Evolutionary conservation across 2,113 vertebrate species (phyloP).

Genomic region (Bubalus kerabau): DNA sequence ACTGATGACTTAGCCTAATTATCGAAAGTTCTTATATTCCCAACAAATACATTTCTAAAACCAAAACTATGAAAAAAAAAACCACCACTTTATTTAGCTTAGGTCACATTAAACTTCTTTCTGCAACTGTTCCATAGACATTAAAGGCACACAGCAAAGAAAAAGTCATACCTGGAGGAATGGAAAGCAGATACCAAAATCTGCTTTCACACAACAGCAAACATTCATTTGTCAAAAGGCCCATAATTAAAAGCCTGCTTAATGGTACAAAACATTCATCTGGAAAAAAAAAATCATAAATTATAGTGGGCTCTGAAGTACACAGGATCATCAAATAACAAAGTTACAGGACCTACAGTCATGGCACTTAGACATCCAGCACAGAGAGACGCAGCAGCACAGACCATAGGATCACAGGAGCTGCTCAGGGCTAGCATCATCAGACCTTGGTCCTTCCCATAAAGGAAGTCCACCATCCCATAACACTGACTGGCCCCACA

Average conservation of each 20-base stretch:
- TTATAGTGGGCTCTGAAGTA: neutral
- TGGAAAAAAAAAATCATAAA: neutral
- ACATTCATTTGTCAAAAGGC: neutral
- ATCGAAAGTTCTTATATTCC: neutral
- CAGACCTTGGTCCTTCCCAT: neutral
- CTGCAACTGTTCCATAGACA: constrained; percentile 24
- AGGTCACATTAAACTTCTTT: neutral
- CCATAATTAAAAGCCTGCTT: neutral
- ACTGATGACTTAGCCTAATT: neutral
- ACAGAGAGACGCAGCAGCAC: neutral
- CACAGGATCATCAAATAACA: neutral
- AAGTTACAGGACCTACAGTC: neutral
- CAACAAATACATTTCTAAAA: constrained; percentile 27
- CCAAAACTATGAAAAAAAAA: neutral
- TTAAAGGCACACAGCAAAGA: neutral
- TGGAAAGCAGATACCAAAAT: neutral
- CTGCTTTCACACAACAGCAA: neutral
- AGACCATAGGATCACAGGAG: too few relatives aligned
- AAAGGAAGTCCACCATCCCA: neutral
- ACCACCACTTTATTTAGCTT: neutral
- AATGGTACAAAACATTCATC: neutral
- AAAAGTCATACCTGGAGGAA: neutral
- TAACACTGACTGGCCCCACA: neutral
- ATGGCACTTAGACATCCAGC: neutral
- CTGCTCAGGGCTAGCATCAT: neutral